Percentiles rank a stretch among this genome's conserved stretches.
These are phyloP conservation scores for Campoletis raptor DNA, from an alignment of 2,888 invertebrate genomes.

Conservation along the genomic window DNA sequence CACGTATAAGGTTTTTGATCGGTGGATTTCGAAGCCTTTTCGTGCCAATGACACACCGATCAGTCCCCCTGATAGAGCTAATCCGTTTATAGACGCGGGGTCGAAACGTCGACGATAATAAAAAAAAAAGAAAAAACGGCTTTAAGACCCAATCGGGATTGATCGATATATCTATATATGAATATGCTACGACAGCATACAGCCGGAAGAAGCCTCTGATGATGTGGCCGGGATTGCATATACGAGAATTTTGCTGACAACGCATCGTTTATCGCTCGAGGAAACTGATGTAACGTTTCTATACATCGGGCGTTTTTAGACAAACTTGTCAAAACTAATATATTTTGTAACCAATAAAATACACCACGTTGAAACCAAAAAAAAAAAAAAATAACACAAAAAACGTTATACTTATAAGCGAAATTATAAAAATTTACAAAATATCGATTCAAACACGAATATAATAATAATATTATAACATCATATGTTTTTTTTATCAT, in stretches of 20 bases:
- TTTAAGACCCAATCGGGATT: conserved; percentile 51
- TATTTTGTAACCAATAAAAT: not conserved
- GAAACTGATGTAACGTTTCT: conserved; percentile 37
- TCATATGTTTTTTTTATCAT: too few species aligned
- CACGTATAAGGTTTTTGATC: conserved; percentile 31
- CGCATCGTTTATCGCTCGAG: conserved; percentile 57
- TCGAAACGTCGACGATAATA: conserved; percentile 58
- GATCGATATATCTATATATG: conserved; percentile 28
- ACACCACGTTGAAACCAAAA: not conserved
- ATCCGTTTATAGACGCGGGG: conserved; percentile 58
- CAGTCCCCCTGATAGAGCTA: conserved; percentile 53
- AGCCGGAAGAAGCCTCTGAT: conserved; percentile 57
- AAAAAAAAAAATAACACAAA: not conserved
- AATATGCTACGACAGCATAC: conserved; percentile 22
- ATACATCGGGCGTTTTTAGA: conserved; percentile 5
- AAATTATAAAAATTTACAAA: not conserved
- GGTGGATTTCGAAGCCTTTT: conserved; percentile 46
- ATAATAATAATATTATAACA: not conserved
- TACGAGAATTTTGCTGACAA: conserved; percentile 62
- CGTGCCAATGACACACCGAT: conserved; percentile 55
- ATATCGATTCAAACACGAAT: not conserved
- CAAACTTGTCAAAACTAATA: not conserved
- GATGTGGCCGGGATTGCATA: conserved; percentile 43
- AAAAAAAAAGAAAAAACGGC: conserved; percentile 51
- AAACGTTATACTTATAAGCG: not conserved